phyloP scores from a whole-genome alignment of 2,888 invertebrate genomes.

The Myopa testacea region DNA sequence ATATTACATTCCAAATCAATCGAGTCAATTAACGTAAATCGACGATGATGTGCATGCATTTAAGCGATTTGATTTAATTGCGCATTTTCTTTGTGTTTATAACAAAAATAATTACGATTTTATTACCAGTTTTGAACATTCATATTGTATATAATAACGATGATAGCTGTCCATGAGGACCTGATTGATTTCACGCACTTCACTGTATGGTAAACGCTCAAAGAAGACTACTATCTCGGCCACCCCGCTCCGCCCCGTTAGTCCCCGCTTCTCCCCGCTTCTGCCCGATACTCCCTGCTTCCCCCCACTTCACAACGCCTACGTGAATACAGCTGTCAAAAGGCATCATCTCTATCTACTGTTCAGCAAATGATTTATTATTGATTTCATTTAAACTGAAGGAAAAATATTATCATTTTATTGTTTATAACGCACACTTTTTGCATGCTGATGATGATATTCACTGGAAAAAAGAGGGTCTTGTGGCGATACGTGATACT shows the following conservation, averaged over 20 bases:
- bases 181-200: slow-evolving; percentile 10
- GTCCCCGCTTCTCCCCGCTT: background rate
- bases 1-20: too few relatives aligned
- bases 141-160: background rate
- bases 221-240: too few relatives aligned
- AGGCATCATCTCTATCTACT: background rate
- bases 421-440: background rate
- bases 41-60: too few relatives aligned
- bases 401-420: slow-evolving; percentile 3
- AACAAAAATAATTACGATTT: background rate
- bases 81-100: background rate
- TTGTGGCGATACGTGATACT: background rate
- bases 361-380: background rate
- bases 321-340: background rate
- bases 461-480: background rate
- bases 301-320: background rate
- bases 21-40: too few relatives aligned
- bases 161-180: background rate
- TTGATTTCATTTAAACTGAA: background rate
- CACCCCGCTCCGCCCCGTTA: too few relatives aligned
- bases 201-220: too few relatives aligned
- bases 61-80: background rate
- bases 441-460: background rate
- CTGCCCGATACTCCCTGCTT: background rate
- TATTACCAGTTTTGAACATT: background rate